Base-by-base conservation (phyloP, 2,888 invertebrate species). In the Pollenia griseotomentosa region DNA sequence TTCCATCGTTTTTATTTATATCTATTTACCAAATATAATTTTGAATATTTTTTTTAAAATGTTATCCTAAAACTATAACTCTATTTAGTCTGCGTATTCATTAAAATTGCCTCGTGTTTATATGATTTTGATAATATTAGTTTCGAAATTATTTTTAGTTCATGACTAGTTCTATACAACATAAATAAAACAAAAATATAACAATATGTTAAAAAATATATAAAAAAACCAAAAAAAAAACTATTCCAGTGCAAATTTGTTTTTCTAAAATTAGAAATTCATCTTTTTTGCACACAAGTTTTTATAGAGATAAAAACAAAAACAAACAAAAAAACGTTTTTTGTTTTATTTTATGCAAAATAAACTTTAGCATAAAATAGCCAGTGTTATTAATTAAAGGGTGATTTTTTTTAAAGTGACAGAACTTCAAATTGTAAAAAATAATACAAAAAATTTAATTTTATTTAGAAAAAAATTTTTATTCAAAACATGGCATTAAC, bases 261-360 rank as follows among this genome's bases (percentile, higher is more conserved):
- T 66, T 55, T 48, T 16, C 57, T 66, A 66, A 68, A 66, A 16
- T 66, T 68, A 57, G 48, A 48, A 68, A 65, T n/a, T n/a, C 42
- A 53, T 46, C 16, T 16, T 66, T 65, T 77, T 55, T 68, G 55
- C 65, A 40, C 78, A 59, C 48, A 65, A 16, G 23, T 51, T 61
- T 19, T 42, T 61, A 48, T 42, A 8, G 46, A 12, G 19, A 19
- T 55, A 33, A 71, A 59, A 51, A 63, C 42, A 71, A 59, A 51
- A 63, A 51, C 33, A 16, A 61, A 33, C 1, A 59, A 63, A 63
- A 61, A 48, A 8, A 9, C n/a, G 0, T 12, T 40, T 61, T 51
- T 75, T 63, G 9, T 63, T 59, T 63, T n/a, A 0, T 33, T 61
- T 57, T 19, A 42, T 44, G 40, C 23, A 55, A 57, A 78, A 66